Conservation (phyloP, 2,113 vertebrate species). For the Damaliscus lunatus region DNA sequence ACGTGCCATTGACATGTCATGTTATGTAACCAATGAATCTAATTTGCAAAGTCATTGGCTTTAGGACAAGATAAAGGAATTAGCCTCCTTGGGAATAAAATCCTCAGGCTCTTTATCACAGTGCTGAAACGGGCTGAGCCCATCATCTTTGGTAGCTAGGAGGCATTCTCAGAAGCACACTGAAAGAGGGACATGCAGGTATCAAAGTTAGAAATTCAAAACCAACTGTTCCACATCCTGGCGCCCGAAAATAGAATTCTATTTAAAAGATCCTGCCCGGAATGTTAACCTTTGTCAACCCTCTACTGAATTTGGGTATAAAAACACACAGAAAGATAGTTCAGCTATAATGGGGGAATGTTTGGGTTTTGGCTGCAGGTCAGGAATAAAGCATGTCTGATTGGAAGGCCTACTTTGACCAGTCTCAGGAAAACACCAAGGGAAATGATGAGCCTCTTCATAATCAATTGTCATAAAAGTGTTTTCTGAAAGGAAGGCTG, state of each 20-base stretch:
- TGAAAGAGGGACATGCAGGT: background rate
- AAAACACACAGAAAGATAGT: conserved; percentile 36
- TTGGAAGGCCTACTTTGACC: background rate
- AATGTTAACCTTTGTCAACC: conserved; percentile 8
- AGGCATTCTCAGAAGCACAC: background rate
- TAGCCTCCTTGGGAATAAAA: background rate
- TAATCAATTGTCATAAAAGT: background rate
- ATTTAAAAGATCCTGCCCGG: conserved; percentile 27
- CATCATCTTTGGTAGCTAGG: background rate
- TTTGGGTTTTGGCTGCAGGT: background rate
- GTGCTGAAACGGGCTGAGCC: background rate
- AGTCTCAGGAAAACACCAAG: background rate
- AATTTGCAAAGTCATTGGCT: conserved; percentile 27
- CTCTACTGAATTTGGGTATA: conserved; percentile 22
- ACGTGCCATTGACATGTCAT: fast-evolving
- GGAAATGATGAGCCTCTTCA: background rate
- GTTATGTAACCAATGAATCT: background rate
- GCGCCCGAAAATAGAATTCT: conserved; percentile 37
- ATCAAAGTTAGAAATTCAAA: conserved; percentile 34
- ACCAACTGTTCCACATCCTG: background rate
- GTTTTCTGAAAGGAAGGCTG: background rate
- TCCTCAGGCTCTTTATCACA: fast-evolving
- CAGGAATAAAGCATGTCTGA: background rate
- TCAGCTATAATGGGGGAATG: background rate
- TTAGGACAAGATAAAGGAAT: background rate